Conservation (phyloP, 2,797 vertebrate genomes). For the Rhynchonycteris naso region DNA sequence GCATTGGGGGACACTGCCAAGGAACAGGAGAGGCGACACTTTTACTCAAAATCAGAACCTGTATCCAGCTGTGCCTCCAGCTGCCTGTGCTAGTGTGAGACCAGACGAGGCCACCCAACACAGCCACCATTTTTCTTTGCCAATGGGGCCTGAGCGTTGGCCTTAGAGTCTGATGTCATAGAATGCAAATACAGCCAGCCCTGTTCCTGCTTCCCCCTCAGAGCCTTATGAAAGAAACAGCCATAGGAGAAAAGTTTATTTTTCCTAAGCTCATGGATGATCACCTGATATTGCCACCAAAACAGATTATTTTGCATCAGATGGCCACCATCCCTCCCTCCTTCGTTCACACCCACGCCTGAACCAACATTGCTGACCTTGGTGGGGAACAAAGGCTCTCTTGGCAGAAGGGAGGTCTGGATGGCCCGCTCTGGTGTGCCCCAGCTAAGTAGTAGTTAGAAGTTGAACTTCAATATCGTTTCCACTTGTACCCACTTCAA, state of each 20-base stretch:
- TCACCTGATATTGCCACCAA: not conserved
- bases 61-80: constrained; percentile 61
- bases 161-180: not conserved
- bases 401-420: not conserved
- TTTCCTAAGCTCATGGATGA: not conserved
- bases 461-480: not conserved
- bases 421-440: not conserved
- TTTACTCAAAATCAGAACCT: constrained; percentile 57
- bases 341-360: not conserved
- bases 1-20: constrained; percentile 6
- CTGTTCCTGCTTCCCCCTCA: not conserved
- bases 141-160: not conserved
- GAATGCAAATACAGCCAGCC: not conserved
- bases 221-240: not conserved
- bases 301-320: not conserved
- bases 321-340: fast-evolving
- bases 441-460: not conserved
- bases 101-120: constrained; percentile 11
- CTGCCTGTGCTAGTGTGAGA: not conserved
- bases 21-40: constrained; percentile 49
- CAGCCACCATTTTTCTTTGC: not conserved
- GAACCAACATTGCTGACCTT: not conserved
- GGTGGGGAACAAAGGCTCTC: fast-evolving
- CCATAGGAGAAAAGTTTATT: not conserved
- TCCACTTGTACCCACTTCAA: not conserved